Evolutionary conservation across 2,113 vertebrate species (phyloP).

Genomic region (Callipepla californica): DNA sequence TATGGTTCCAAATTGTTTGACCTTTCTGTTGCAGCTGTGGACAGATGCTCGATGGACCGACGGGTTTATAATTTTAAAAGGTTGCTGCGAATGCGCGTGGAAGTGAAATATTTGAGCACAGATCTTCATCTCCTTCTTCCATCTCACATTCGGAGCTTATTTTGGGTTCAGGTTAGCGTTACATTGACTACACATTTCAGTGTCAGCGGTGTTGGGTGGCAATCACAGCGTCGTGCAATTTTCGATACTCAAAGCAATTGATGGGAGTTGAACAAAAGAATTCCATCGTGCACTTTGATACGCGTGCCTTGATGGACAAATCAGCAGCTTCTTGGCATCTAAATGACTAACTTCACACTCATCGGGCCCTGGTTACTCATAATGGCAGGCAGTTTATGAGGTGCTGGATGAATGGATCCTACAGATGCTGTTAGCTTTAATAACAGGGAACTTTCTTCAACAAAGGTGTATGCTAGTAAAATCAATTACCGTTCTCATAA

Average conservation of each 20-base stretch:
- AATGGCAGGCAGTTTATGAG: slow-evolving; percentile 10
- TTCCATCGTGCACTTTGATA: not conserved
- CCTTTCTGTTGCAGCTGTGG: not conserved
- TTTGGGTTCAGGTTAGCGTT: rapidly evolving
- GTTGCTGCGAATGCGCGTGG: not conserved
- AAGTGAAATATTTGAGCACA: not conserved
- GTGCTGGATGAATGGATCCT: slow-evolving; percentile 31
- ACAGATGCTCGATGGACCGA: rapidly evolving
- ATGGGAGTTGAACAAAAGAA: not conserved
- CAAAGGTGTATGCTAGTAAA: slow-evolving; percentile 30
- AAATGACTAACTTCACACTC: slow-evolving; percentile 41
- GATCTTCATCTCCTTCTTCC: not conserved
- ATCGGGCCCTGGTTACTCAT: slow-evolving; percentile 28
- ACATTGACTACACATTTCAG: not conserved
- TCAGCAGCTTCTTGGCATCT: slow-evolving; percentile 6
- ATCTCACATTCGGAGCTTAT: not conserved
- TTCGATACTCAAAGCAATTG: not conserved
- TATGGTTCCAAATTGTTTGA: not conserved
- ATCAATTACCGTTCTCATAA: slow-evolving; percentile 29
- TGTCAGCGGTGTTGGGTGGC: not conserved
- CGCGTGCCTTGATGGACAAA: not conserved
- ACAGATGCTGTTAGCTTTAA: slow-evolving; percentile 31
- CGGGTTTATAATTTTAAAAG: not conserved
- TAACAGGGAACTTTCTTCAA: slow-evolving; percentile 17
- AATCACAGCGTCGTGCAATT: not conserved